A percentile compares a stretch with the other conserved stretches of the same genome.
phyloP scores from a whole-genome alignment of 2,113 vertebrate species.

The Heterochromis multidens region DNA sequence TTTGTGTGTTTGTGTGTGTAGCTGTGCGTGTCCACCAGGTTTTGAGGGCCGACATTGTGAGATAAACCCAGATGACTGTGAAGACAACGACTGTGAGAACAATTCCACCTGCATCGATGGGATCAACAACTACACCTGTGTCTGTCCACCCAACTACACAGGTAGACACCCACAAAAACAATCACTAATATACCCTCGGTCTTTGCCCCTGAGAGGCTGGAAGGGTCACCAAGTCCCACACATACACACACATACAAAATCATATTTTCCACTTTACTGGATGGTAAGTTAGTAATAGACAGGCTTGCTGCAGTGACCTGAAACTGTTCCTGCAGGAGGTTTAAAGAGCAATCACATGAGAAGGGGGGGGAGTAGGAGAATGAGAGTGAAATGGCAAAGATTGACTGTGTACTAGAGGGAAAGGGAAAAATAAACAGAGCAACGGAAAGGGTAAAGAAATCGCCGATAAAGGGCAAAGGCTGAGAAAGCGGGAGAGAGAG shows the following conservation, averaged over 20 bases:
- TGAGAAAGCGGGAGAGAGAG: background rate
- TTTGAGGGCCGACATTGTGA: conserved; percentile 90
- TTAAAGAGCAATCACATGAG: conserved; percentile 38
- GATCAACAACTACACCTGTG: conserved; percentile 92
- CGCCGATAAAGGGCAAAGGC: conserved; percentile 23
- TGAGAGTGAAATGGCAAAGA: conserved; percentile 20
- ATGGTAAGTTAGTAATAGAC: conserved; percentile 55
- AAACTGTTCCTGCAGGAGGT: conserved; percentile 53
- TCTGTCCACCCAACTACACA: conserved; percentile 90
- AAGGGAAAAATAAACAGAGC: conserved; percentile 29
- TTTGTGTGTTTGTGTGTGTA: conserved; percentile 74
- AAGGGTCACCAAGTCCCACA: conserved; percentile 6
- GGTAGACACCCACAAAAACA: conserved; percentile 67
- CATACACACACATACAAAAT: background rate
- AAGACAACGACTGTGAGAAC: conserved; percentile 97
- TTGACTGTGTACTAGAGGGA: background rate
- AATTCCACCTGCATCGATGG: conserved; percentile 93
- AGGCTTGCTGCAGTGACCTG: conserved; percentile 49
- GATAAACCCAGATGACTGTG: conserved; percentile 91
- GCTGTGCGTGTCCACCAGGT: conserved; percentile 87
- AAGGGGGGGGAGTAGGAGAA: background rate
- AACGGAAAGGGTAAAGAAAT: conserved; percentile 26
- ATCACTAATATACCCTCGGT: background rate
- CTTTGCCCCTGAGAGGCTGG: background rate
- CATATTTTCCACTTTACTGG: conserved; percentile 57